Evolutionary conservation across 2,797 vertebrate species (phyloP), one percentile per base, ranked within the genome.

Genomic region (Gobionotothen gibberifrons): DNA sequence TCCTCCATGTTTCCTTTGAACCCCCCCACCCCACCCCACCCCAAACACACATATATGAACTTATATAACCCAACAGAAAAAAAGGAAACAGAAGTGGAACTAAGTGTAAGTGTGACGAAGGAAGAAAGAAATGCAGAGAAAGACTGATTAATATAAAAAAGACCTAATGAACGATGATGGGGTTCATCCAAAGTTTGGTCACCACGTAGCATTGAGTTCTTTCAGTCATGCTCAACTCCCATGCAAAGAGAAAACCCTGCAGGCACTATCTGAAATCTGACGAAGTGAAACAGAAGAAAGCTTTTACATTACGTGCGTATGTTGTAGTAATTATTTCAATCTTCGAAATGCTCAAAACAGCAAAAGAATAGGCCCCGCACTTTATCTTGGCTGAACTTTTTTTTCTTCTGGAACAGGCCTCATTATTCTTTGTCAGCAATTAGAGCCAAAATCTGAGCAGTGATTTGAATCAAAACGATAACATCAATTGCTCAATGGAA

Each of bases 1-100:
- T 92, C 74, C 88, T 89, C 76, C 81, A 68, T 75, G 88, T 93
- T 94, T 96, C 93, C 94, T 93, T 94, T 93, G 93, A 93, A 91
- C 90, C 72, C 78, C 70, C 63, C 83, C 83, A 56, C 70, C 63
- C 83, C 83, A 56, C 70, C 63, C 83, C 83, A 54, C 76, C 79
- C 81, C 75, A 72, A 85, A 79, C 84, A 85, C 79, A 80, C 77
- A 74, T 51, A 74, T 69, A 65, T 69, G 63, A 61, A 83, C 85
- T 83, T 92, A 90, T 92, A 90, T 93, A 93, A 93, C 91, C 85
- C 81, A 81, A 85, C 42, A 69, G 19, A 53, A 57, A 79, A 48
- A 48, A 66, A 46, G 52, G 58, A 76, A 76, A 76, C 9, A 57
- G 39, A 40, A 17, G 5, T 36, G 56, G 9, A 57, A 46, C 71